These are phyloP conservation scores for Antechinus flavipes DNA, from an alignment of 2,113 vertebrate genomes.

Conservation along the genomic window DNA sequence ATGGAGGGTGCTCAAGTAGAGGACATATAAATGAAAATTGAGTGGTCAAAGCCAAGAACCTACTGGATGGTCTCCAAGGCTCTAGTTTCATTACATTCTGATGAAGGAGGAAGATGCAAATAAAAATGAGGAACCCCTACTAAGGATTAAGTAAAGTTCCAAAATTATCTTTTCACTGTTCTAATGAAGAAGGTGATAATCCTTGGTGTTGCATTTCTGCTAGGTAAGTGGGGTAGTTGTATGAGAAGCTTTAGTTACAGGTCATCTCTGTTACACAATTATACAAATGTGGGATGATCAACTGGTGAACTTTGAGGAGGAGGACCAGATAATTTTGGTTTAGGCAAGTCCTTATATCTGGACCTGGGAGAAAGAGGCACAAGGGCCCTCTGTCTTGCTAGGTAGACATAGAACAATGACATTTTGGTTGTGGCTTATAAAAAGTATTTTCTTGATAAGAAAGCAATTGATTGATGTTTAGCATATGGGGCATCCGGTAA, in stretches of 20 bases:
- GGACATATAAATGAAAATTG: not conserved
- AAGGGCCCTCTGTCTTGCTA: no score
- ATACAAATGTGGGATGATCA: not conserved
- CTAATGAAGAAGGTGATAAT: not conserved
- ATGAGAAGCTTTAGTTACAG: not conserved
- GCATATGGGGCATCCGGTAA: not conserved
- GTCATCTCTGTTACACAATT: not conserved
- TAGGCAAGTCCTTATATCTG: not conserved
- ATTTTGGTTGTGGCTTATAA: not conserved
- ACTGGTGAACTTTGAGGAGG: not conserved
- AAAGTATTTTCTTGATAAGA: not conserved
- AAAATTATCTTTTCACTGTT: no score
- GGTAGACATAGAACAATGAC: not conserved
- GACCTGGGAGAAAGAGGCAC: not conserved
- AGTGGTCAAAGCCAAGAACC: not conserved
- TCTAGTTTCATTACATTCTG: not conserved
- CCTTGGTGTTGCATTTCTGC: no score
- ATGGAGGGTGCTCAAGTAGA: not conserved
- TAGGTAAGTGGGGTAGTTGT: no score
- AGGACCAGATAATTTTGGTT: not conserved
- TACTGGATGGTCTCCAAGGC: not conserved
- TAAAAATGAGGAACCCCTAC: not conserved
- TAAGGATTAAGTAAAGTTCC: not conserved
- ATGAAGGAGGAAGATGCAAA: not conserved
- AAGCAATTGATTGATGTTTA: not conserved